phyloP scores from a whole-genome alignment of 2,113 vertebrate genomes.

The Piprites chloris region DNA sequence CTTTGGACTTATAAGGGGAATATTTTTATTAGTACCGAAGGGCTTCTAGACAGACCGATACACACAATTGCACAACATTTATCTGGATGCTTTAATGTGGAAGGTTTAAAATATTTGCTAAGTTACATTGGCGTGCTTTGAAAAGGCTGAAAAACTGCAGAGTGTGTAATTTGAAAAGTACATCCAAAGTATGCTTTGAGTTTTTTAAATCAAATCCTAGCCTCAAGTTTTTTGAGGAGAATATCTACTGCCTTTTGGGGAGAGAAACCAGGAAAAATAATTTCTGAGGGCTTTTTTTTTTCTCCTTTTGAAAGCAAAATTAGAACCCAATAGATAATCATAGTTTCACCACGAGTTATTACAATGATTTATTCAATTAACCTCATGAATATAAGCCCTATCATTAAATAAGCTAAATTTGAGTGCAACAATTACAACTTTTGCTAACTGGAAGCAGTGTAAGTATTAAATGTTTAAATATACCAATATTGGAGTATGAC shows the following conservation, averaged over 20 bases:
- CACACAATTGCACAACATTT: neutral
- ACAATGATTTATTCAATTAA: slow-evolving; percentile 80
- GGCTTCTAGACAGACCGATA: neutral
- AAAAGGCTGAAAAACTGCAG: neutral
- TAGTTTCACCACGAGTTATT: slow-evolving; percentile 70
- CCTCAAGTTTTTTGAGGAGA: neutral
- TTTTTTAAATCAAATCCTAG: neutral
- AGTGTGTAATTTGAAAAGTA: neutral
- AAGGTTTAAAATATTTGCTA: neutral
- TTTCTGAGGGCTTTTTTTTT: neutral
- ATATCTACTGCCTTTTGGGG: neutral
- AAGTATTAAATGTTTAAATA: slow-evolving; percentile 77
- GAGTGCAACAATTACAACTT: slow-evolving; percentile 78
- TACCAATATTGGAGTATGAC: slow-evolving; percentile 75
- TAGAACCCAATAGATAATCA: slow-evolving; percentile 67
- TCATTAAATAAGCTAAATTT: slow-evolving; percentile 75
- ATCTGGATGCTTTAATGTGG: neutral
- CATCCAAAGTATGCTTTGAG: neutral
- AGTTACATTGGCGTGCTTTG: neutral
- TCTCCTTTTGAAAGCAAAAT: slow-evolving; percentile 58
- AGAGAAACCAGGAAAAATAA: slow-evolving; percentile 51
- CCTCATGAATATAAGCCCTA: slow-evolving; percentile 66
- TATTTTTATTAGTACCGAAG: neutral
- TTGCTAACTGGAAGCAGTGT: slow-evolving; percentile 66
- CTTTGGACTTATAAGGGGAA: neutral